phyloP scores from a whole-genome alignment of 1,140 invertebrate genomes.

The Brachionus manjavacas region DNA sequence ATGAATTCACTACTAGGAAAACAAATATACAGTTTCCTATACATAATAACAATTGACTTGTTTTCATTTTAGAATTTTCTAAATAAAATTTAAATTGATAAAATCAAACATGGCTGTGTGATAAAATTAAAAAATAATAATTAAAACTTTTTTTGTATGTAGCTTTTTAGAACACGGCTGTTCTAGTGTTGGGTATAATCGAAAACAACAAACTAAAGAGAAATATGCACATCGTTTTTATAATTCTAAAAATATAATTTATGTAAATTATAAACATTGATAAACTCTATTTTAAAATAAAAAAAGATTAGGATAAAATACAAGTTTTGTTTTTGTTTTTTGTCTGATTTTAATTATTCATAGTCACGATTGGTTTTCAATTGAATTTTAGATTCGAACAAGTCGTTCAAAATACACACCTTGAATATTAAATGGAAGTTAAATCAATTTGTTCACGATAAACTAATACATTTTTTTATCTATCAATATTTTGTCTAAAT shows the following conservation, averaged over 20 bases:
- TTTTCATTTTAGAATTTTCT: neutral
- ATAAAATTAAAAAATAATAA: neutral
- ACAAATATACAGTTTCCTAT: neutral
- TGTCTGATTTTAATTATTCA: neutral
- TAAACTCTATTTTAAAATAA: neutral
- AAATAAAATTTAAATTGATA: conserved; percentile 18
- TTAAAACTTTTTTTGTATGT: neutral
- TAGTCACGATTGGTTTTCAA: neutral
- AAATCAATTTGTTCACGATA: neutral
- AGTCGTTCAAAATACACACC: neutral
- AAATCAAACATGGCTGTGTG: conserved; percentile 27
- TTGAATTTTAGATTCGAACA: neutral
- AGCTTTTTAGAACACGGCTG: neutral
- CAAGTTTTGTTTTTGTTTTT: neutral
- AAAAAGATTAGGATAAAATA: neutral
- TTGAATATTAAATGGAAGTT: neutral
- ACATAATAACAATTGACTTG: neutral
- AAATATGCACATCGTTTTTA: neutral
- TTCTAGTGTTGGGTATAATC: neutral
- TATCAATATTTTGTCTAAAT: neutral
- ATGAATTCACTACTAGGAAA: neutral
- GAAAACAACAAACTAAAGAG: neutral
- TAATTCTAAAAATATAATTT: neutral
- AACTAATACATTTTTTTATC: neutral
- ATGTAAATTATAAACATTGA: neutral